A percentile compares a stretch with the other conserved stretches of the same genome.
Conservation (phyloP, 2,113 vertebrate genomes). For the Centrocercus urophasianus region DNA sequence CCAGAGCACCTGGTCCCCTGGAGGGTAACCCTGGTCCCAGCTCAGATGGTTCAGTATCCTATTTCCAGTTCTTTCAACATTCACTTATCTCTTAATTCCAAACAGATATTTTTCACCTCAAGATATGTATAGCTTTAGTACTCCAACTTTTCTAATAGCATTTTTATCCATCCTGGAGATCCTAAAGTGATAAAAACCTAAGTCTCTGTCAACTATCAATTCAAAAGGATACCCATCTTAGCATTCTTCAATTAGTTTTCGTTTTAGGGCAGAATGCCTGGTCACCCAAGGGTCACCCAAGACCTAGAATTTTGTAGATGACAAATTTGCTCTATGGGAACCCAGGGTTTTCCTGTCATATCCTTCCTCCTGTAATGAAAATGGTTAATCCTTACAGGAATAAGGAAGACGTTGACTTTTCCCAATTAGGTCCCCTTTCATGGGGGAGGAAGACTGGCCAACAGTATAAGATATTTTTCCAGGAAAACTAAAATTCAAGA, state of each 20-base stretch:
- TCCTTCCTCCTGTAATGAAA: not conserved
- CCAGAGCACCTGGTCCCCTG: not conserved
- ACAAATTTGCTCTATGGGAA: not conserved
- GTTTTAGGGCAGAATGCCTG: not conserved
- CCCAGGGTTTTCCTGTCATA: not conserved
- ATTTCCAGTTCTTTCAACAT: not conserved
- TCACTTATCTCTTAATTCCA: not conserved
- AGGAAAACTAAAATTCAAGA: not conserved
- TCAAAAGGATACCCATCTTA: not conserved
- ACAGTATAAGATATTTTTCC: not conserved
- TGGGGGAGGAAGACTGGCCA: not conserved
- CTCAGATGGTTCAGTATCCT: not conserved
- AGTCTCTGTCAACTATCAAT: not conserved
- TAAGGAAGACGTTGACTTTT: not conserved
- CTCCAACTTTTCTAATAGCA: not conserved
- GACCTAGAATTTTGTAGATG: not conserved
- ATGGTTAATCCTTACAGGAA: not conserved
- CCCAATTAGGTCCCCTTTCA: not conserved
- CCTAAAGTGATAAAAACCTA: not conserved
- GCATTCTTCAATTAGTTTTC: not conserved
- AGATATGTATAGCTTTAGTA: not conserved
- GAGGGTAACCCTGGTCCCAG: not conserved
- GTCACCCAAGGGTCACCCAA: not conserved
- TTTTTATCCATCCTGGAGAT: not conserved
- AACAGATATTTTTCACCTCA: not conserved